Evolutionary conservation across 2,113 vertebrate genomes (phyloP).

Genomic region (Otis tarda): DNA sequence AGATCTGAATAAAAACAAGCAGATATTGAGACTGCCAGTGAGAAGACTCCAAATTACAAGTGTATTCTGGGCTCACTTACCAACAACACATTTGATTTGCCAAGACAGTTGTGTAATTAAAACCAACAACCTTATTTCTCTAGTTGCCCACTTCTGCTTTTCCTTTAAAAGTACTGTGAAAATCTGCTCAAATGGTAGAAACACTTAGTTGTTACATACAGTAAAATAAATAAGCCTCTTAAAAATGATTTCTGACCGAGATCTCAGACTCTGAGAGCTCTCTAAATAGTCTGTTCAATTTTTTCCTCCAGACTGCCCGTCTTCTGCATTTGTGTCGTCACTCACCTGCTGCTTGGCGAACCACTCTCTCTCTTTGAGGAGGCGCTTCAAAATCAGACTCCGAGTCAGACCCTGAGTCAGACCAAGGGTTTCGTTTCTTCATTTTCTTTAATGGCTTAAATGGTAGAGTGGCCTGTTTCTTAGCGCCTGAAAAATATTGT

Average conservation of each 20-base stretch:
- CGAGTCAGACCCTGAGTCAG: slow-evolving; percentile 76
- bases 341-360: slow-evolving; percentile 76
- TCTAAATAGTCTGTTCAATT: not conserved
- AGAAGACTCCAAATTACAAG: not conserved
- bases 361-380: slow-evolving; percentile 68
- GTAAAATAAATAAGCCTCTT: not conserved
- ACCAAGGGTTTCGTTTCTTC: slow-evolving; percentile 80
- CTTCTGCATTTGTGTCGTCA: not conserved
- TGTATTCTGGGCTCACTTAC: not conserved
- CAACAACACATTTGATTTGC: not conserved
- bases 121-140: not conserved
- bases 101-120: not conserved
- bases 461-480: slow-evolving; percentile 85
- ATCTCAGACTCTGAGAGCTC: not conserved
- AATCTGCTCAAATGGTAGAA: not conserved
- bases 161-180: not conserved
- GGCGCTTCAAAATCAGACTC: slow-evolving; percentile 63
- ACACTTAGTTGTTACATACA: not conserved
- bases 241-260: not conserved
- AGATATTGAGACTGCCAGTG: not conserved
- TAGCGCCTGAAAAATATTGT: slow-evolving; percentile 62
- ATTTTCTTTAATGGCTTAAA: slow-evolving; percentile 84
- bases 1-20: not conserved
- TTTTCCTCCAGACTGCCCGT: not conserved
- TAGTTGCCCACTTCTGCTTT: not conserved